Evolutionary conservation across 2,888 invertebrate genomes (phyloP).

Genomic region (Caenorhabditis sp.): DNA sequence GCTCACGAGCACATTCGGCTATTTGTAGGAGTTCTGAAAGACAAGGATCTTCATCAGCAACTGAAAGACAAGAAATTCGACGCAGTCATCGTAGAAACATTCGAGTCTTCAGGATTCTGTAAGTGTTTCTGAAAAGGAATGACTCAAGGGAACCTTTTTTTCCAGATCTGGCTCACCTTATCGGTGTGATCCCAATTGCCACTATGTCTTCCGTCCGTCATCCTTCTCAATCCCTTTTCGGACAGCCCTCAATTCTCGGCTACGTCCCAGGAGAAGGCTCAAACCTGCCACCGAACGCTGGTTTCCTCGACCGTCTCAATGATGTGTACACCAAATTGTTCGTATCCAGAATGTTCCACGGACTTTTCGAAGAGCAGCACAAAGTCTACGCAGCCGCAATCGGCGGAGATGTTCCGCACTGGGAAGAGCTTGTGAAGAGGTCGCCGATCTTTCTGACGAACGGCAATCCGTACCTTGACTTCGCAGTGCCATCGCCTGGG

Average conservation of each 20-base stretch:
- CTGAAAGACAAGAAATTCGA: conserved; percentile 28
- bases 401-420: conserved; percentile 14
- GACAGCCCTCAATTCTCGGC: conserved; percentile 24
- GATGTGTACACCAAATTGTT: conserved; percentile 15
- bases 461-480: conserved; percentile 27
- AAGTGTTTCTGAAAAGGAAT: neutral
- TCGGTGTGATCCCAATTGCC: conserved; percentile 1
- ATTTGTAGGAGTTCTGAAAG: conserved; percentile 25
- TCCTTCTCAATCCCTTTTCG: conserved; percentile 8
- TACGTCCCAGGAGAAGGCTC: conserved; percentile 15
- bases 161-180: conserved; percentile 21
- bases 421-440: conserved; percentile 19
- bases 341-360: neutral
- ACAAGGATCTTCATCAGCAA: neutral
- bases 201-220: conserved; percentile 18
- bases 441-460: conserved; percentile 28
- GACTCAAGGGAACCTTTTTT: neutral
- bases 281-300: conserved; percentile 6
- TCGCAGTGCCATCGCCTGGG: conserved; percentile 10
- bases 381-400: neutral
- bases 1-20: too few relatives aligned
- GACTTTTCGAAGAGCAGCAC: conserved; percentile 21
- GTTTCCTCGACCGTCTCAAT: conserved; percentile 27
- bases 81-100: conserved; percentile 18
- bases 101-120: conserved; percentile 30